A percentile compares a stretch with the other conserved stretches of the same genome.
Conservation (phyloP, 2,797 vertebrate species). For the Protonibea diacanthus region DNA sequence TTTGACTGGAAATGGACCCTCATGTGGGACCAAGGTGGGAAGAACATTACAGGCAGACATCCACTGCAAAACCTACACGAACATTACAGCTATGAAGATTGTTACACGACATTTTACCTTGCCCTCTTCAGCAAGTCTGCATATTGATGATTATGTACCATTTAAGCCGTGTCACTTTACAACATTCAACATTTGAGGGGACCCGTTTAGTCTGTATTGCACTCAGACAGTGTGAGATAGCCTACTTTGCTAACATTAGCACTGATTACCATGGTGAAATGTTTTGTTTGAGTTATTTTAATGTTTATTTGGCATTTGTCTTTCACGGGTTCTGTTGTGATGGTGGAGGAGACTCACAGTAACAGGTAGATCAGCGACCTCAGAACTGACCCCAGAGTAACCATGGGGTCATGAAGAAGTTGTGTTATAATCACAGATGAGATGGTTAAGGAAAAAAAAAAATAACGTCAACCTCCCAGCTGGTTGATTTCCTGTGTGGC, state of each 20-base stretch:
- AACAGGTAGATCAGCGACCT: not conserved
- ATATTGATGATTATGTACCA: not conserved
- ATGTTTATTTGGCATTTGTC: too few relatives aligned
- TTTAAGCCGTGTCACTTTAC: not conserved
- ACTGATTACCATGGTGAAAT: not conserved
- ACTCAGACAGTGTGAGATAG: not conserved
- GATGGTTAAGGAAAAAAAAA: too few relatives aligned
- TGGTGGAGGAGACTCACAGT: too few relatives aligned
- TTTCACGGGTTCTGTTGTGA: not conserved
- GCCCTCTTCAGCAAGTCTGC: not conserved
- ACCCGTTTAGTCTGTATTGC: too few relatives aligned
- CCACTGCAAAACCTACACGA: conserved; percentile 28
- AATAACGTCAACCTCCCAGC: too few relatives aligned
- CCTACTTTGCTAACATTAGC: not conserved
- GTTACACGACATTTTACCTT: not conserved
- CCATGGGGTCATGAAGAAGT: too few relatives aligned
- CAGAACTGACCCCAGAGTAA: not conserved
- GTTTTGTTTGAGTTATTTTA: too few relatives aligned
- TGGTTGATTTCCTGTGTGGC: too few relatives aligned
- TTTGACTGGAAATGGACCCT: conserved; percentile 80
- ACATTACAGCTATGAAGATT: too few relatives aligned
- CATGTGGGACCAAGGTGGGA: conserved; percentile 74
- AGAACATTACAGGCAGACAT: conserved; percentile 42
- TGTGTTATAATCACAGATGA: not conserved
- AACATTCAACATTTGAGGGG: not conserved